A percentile compares a stretch with the other conserved stretches of the same genome.
phyloP scores from a whole-genome alignment of 2,888 invertebrate genomes.

The Mechanitis mazaeus region DNA sequence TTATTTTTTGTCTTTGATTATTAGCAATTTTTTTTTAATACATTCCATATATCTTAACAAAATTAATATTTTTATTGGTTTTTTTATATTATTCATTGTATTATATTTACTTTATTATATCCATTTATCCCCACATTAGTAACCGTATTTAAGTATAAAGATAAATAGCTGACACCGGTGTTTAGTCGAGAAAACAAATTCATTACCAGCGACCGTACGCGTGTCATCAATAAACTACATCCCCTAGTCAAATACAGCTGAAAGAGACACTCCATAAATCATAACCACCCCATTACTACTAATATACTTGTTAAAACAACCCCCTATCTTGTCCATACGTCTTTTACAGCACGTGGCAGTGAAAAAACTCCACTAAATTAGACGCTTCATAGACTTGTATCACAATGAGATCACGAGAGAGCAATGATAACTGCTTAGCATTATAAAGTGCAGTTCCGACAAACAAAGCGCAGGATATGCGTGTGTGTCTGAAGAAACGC shows the following conservation, averaged over 20 bases:
- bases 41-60: slow-evolving; percentile 25
- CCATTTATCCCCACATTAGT: slow-evolving; percentile 16
- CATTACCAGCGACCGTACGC: slow-evolving; percentile 47
- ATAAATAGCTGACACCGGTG: slow-evolving; percentile 27
- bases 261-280: slow-evolving; percentile 72
- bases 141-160: slow-evolving; percentile 26
- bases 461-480: slow-evolving; percentile 63
- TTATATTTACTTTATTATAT: slow-evolving; percentile 1
- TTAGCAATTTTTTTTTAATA: slow-evolving; percentile 28
- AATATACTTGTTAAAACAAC: slow-evolving; percentile 76
- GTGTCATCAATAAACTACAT: slow-evolving; percentile 69
- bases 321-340: slow-evolving; percentile 66
- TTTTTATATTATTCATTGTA: background rate
- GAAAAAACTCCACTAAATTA: slow-evolving; percentile 61
- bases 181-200: slow-evolving; percentile 44
- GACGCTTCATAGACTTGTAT: slow-evolving; percentile 47
- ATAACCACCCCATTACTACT: slow-evolving; percentile 68
- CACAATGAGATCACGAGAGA: slow-evolving; percentile 43
- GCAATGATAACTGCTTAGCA: slow-evolving; percentile 70
- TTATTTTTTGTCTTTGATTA: slow-evolving; percentile 29
- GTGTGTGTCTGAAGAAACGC: slow-evolving; percentile 45
- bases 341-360: slow-evolving; percentile 52
- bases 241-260: slow-evolving; percentile 65
- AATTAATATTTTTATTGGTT: slow-evolving; percentile 5
- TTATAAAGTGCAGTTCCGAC: slow-evolving; percentile 55